A percentile compares a stretch with the other conserved stretches of the same genome.
phyloP scores from a whole-genome alignment of 2,113 vertebrate genomes.

The Dryoscopus gambensis region DNA sequence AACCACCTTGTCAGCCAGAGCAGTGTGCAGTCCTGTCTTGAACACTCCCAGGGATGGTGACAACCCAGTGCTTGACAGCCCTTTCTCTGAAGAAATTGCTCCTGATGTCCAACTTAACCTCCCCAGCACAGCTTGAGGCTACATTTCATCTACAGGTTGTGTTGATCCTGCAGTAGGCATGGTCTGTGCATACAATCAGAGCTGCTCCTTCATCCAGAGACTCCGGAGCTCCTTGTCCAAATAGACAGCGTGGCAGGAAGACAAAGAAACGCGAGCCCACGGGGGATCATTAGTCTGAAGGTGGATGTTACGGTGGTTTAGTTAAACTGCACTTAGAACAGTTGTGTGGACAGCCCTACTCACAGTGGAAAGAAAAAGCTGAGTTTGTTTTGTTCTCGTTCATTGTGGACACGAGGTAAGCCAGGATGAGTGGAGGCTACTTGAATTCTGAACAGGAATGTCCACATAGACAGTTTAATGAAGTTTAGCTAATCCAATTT shows the following conservation, averaged over 20 bases:
- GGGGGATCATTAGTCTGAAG: not conserved
- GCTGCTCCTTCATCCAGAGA: not conserved
- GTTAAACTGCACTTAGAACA: not conserved
- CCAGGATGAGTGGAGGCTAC: not conserved
- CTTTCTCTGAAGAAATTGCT: not conserved
- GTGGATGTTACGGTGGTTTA: not conserved
- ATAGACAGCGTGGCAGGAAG: not conserved
- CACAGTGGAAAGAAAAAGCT: not conserved
- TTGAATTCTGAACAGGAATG: slow-evolving; percentile 46
- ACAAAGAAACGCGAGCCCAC: not conserved
- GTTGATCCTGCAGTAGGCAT: not conserved
- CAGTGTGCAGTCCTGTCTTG: not conserved
- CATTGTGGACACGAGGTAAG: not conserved
- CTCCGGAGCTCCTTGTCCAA: not conserved
- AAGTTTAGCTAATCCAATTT: slow-evolving; percentile 57
- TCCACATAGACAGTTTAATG: slow-evolving; percentile 48
- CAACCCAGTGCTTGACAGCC: not conserved
- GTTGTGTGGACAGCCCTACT: not conserved
- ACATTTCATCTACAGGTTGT: not conserved
- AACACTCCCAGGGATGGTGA: not conserved
- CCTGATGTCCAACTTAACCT: not conserved
- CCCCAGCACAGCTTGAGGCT: not conserved
- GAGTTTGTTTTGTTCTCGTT: not conserved
- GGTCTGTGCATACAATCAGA: not conserved
- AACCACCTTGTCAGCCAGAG: not conserved